Percentiles rank a stretch among this genome's conserved stretches.
phyloP scores from a whole-genome alignment of 2,113 vertebrate species.

The Beaufortia kweichowensis region DNA sequence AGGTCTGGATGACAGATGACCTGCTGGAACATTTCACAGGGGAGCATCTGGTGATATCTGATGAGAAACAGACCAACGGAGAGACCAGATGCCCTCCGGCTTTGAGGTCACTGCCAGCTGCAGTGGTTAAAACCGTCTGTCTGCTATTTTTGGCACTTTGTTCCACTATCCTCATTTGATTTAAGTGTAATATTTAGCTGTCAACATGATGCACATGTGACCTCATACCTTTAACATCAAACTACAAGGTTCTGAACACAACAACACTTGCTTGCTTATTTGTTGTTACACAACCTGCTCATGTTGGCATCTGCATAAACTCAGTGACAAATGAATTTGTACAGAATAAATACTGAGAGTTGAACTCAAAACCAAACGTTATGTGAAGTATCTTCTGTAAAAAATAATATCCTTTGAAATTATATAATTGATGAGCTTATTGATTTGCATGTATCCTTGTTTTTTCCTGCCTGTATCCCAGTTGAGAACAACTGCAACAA shows the following conservation, averaged over 20 bases:
- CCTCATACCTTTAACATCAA: neutral
- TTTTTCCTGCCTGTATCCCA: no score
- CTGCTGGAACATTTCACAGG: conserved; percentile 27
- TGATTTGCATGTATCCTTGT: no score
- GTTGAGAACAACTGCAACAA: no score
- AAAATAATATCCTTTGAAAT: no score
- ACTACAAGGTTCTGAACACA: neutral
- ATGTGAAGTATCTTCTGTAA: no score
- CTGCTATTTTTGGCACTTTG: conserved; percentile 32
- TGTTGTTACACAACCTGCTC: no score
- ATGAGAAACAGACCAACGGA: conserved; percentile 48
- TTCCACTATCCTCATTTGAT: neutral
- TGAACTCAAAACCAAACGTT: no score
- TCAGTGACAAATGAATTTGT: no score
- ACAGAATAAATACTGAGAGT: no score
- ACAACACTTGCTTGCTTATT: neutral
- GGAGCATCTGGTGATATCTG: conserved; percentile 53
- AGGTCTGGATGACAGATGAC: neutral
- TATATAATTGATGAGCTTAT: no score
- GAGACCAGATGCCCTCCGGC: conserved; percentile 35
- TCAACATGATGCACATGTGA: neutral
- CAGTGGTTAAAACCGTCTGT: conserved; percentile 4
- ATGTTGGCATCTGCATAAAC: no score
- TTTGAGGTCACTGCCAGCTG: conserved; percentile 33
- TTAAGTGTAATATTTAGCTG: conserved; percentile 40